Base-by-base conservation (phyloP, 2,888 invertebrate species). In the Toxonevra muliebris region DNA sequence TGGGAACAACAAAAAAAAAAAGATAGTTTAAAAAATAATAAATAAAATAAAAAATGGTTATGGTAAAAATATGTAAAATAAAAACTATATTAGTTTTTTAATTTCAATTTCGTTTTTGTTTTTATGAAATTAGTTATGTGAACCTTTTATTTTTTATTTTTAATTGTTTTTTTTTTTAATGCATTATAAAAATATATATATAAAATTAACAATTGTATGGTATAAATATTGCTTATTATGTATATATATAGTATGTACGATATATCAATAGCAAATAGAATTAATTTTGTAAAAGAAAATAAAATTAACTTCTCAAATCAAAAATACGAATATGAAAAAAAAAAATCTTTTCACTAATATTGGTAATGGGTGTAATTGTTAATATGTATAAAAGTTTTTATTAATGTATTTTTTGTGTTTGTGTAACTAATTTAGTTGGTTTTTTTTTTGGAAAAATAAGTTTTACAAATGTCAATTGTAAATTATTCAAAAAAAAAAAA, bases 61-160 rank as follows among this genome's bases (percentile, higher is more conserved):
- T 42, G 30, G 7, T 13, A n/a, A 12, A 42, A 61, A 41, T 9
- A 53, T 53, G 7, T n/a, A 55, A 43, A 43, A 15, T 9, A 54
- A 40, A 10, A 53, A 61, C 8, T 20, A 54, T 42, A 43, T 30
- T 43, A 53, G 43, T 20, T 13, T 20, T 15, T 61, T 75, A 68
- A 60, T 30, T 30, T 62, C 68, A 65, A 61, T 53, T 65, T 55
- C 45, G 42, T 43, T 72, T 58, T 68, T 85, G 48, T 64, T 66
- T 69, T 53, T 69, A 69, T 48, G 69, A 70, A 61, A 65, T 64
- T 57, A 64, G 57, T 64, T 64, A 54, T 40, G 55, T 41, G 57
- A 63, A 57, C 55, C 55, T 55, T 55, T 64, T 55, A 50, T 45
- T 7, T 57, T 30, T 48, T 57, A 57, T n/a, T 62, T 12, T 45